Base-by-base conservation (phyloP, 2,888 invertebrate species). In the Tiliacea aurago region DNA sequence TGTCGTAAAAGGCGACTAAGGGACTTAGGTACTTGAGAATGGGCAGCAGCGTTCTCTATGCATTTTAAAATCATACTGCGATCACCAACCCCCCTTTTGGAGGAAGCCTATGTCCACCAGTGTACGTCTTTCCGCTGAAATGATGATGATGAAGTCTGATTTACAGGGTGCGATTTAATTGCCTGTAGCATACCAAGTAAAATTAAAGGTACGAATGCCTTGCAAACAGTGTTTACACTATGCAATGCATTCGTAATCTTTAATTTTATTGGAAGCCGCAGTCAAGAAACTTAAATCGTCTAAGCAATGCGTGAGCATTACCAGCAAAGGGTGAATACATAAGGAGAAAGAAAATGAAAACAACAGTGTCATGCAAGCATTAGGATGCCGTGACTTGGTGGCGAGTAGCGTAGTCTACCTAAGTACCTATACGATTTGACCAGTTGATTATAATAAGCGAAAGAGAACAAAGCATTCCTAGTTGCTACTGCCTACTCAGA, bases 401-500 rank as follows among this genome's bases (percentile, higher is more conserved):
- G n/a, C 6, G 4, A 47, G 11, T 10, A 37, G 9, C 11, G 4
- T 37, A 63, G 45, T 33, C 6, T 28, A 10, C 6, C 0, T 23
- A 53, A n/a, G 18, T 9, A 67, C 2, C n/a, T 69, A 33, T 9
- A 3, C 13, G 2, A 18, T 37, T 23, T 23, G 18, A n/a, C 13
- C 33, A 49, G 11, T 41, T 41, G 7, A 76, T 73, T 41, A 76
- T 45, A 64, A 79, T 73, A 61, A 61, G 33, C 47, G 59, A 79
- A 77, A 80, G 61, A 56, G 56, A 41, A 58, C 55, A 80, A 80
- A 53, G 62, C 15, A 43, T 51, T 56, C 49, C 15, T 33, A 53
- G n/a, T 62, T 55, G 61, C 28, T 47, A 53, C 73, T 49, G 43
- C 78, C 81, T 65, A 62, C 80, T 51, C 63, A 43, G 47, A 78